Evolutionary conservation across 1,140 invertebrate genomes (phyloP).

Genomic region (Zaprionus nigranus): DNA sequence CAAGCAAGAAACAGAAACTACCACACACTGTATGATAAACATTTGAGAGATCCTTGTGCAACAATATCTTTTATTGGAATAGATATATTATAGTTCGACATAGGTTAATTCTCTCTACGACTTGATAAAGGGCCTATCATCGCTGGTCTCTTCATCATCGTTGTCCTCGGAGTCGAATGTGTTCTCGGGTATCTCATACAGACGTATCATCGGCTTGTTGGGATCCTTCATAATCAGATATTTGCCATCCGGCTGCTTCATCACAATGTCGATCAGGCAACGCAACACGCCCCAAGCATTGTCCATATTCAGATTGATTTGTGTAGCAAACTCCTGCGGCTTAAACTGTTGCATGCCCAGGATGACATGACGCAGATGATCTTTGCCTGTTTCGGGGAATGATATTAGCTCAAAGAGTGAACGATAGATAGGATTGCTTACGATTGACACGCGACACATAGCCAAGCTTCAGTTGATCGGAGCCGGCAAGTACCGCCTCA

Average conservation of each 20-base stretch:
- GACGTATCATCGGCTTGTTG: slow-evolving; percentile 97
- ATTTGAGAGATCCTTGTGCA: background rate
- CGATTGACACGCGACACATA: slow-evolving; percentile 97
- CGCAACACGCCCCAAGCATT: slow-evolving; percentile 99
- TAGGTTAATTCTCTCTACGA: background rate
- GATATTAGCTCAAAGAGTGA: background rate
- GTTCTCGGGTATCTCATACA: slow-evolving; percentile 99
- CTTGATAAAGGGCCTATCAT: slow-evolving; percentile 37
- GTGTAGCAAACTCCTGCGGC: slow-evolving; percentile 98
- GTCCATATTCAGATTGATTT: slow-evolving; percentile 99
- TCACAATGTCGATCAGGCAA: slow-evolving; percentile 98
- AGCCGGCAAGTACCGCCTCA: slow-evolving; percentile 97
- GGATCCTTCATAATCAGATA: slow-evolving; percentile 99
- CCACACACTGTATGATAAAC: background rate
- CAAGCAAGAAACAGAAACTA: background rate
- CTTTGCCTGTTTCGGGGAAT: slow-evolving; percentile 79
- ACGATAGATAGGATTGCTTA: background rate
- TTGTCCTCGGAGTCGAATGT: slow-evolving; percentile 98
- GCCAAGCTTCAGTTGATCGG: slow-evolving; percentile 99
- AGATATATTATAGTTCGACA: background rate
- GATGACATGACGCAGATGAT: slow-evolving; percentile 98
- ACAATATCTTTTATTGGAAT: background rate
- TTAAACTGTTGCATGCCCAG: slow-evolving; percentile 99
- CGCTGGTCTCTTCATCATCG: slow-evolving; percentile 90
- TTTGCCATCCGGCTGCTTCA: slow-evolving; percentile 98